These are phyloP conservation scores for Parazoanthus atlanticus DNA, from an alignment of 92 coral and sea anemone species.

Conservation along the genomic window DNA sequence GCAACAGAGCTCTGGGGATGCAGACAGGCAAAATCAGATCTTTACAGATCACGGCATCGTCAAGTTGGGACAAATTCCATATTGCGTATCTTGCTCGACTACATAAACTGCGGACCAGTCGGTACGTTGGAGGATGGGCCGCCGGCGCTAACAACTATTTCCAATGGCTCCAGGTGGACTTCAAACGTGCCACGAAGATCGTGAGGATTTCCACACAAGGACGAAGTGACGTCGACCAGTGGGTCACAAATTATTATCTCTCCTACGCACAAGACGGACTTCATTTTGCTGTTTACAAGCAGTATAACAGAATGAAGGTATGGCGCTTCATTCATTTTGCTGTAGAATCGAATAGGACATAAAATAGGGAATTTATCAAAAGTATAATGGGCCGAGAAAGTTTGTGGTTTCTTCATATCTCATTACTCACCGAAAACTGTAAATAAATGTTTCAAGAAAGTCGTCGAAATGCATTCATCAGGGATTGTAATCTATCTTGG, in stretches of 20 bases:
- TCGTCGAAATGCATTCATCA: too few relatives aligned
- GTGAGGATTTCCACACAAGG: slow-evolving; percentile 64
- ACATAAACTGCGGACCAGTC: slow-evolving; percentile 41
- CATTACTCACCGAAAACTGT: too few relatives aligned
- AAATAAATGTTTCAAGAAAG: too few relatives aligned
- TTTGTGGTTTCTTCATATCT: too few relatives aligned
- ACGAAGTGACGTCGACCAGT: slow-evolving; percentile 58
- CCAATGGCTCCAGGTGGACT: slow-evolving; percentile 64
- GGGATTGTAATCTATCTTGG: too few relatives aligned
- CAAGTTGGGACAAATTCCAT: slow-evolving; percentile 48
- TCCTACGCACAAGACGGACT: slow-evolving; percentile 57
- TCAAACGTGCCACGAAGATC: slow-evolving; percentile 51
- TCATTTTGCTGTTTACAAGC: slow-evolving; percentile 42
- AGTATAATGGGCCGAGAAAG: too few relatives aligned
- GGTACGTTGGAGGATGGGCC: slow-evolving; percentile 65
- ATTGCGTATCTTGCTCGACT: slow-evolving; percentile 65
- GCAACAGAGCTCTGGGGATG: slow-evolving; percentile 67
- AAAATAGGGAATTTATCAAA: too few relatives aligned
- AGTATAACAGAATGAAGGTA: slow-evolving; percentile 60
- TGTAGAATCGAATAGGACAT: not conserved
- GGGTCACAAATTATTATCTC: slow-evolving; percentile 64
- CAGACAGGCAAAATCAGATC: slow-evolving; percentile 56
- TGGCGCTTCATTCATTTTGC: not conserved
- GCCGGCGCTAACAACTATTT: slow-evolving; percentile 60
- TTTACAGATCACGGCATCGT: slow-evolving; percentile 55